phyloP scores from a whole-genome alignment of 2,888 invertebrate genomes.

The Entomobrya multifasciata region DNA sequence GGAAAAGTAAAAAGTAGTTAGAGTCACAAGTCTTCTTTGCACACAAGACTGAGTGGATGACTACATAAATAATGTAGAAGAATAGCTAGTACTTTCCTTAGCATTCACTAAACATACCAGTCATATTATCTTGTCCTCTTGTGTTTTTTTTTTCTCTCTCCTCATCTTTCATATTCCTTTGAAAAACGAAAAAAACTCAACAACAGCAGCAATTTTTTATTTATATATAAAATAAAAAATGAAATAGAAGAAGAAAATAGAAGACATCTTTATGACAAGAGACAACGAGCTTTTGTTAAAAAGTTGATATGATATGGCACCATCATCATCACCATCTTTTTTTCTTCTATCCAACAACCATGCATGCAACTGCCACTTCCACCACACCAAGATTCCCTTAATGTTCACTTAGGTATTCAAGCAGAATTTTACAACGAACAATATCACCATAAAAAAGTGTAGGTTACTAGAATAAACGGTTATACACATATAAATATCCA shows the following conservation, averaged over 20 bases:
- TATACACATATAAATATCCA: background rate
- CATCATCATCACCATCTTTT: background rate
- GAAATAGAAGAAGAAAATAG: conserved; percentile 4
- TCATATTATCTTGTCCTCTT: background rate
- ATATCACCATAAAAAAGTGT: conserved; percentile 9
- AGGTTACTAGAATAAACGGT: conserved; percentile 24
- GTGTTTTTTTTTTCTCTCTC: background rate
- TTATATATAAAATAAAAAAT: conserved; percentile 30
- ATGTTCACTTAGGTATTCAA: conserved; percentile 47
- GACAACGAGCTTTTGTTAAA: conserved; percentile 61
- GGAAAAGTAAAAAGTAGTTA: conserved; percentile 51
- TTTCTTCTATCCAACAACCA: too few species aligned
- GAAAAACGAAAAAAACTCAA: conserved; percentile 28
- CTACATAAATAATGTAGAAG: too few species aligned
- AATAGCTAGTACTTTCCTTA: too few species aligned
- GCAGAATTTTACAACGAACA: background rate
- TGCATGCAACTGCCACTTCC: background rate
- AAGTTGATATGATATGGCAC: conserved; percentile 57
- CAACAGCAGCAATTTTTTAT: conserved; percentile 54
- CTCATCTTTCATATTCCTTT: background rate
- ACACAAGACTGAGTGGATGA: too few species aligned
- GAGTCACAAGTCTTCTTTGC: conserved; percentile 32
- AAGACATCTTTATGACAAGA: conserved; percentile 60
- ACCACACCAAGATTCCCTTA: conserved; percentile 32
- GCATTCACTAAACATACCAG: too few species aligned